phyloP scores from a whole-genome alignment of 2,888 invertebrate genomes.

The Andrena praecox region DNA sequence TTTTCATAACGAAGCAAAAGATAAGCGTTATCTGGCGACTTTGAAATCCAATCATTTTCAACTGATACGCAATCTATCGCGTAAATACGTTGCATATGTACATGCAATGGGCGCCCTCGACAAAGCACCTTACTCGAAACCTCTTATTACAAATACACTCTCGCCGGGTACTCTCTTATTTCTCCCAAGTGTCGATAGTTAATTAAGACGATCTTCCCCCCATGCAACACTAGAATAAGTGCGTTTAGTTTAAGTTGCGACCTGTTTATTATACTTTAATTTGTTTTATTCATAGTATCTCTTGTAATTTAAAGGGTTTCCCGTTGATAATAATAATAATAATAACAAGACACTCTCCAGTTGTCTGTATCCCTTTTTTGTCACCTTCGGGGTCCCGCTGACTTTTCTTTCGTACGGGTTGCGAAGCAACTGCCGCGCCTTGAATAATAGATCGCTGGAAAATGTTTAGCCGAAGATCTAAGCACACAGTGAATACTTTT shows the following conservation, averaged over 20 bases:
- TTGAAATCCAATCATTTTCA: conserved; percentile 45
- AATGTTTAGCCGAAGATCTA: neutral
- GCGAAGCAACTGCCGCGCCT: neutral
- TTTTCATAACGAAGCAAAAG: conserved; percentile 36
- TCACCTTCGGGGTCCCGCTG: conserved; percentile 12
- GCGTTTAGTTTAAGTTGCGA: no score
- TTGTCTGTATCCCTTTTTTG: conserved; percentile 17
- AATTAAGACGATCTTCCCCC: conserved; percentile 42
- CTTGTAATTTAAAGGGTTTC: no score
- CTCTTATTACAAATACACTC: conserved; percentile 30
- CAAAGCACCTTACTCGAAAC: conserved; percentile 12
- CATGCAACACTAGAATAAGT: no score
- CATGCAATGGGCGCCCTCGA: conserved; percentile 22
- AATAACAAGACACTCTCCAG: conserved; percentile 29
- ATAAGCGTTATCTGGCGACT: conserved; percentile 44
- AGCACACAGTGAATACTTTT: neutral
- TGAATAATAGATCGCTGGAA: neutral
- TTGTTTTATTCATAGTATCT: no score
- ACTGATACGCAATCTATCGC: conserved; percentile 40
- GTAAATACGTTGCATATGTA: conserved; percentile 36
- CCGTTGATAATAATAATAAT: no score
- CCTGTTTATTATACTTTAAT: no score
- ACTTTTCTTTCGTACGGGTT: conserved; percentile 17
- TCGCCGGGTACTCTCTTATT: conserved; percentile 43
- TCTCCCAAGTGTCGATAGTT: conserved; percentile 30